phyloP scores from a whole-genome alignment of 1,140 invertebrate genomes.

The Drosophila kepulauana region DNA sequence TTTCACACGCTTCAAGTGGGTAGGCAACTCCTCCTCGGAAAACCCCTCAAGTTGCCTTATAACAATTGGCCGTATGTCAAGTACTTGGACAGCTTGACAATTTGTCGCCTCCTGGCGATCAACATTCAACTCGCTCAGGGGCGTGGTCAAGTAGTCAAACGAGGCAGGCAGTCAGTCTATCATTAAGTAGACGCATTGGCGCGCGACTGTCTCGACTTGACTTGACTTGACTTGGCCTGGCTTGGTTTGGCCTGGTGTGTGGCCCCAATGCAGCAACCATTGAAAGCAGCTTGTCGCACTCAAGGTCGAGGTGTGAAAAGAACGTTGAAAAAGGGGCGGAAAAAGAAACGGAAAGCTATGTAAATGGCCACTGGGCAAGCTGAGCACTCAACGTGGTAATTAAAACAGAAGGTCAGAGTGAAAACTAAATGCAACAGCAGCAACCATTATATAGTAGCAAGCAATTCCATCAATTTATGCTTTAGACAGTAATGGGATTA shows the following conservation, averaged over 20 bases:
- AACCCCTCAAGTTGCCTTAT: background rate
- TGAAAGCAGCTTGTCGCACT: conserved; percentile 4
- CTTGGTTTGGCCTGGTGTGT: background rate
- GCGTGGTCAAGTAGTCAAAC: conserved; percentile 37
- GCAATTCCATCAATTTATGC: background rate
- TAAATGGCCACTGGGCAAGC: conserved; percentile 56
- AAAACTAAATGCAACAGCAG: background rate
- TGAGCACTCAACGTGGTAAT: conserved; percentile 42
- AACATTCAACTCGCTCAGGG: background rate
- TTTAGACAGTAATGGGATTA: too few species aligned
- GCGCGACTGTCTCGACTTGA: conserved; percentile 30
- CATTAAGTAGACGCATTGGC: conserved; percentile 58
- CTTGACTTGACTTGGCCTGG: background rate
- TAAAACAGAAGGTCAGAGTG: conserved; percentile 19
- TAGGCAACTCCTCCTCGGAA: background rate
- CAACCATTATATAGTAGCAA: background rate
- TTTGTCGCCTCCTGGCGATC: conserved; percentile 26
- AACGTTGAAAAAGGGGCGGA: conserved; percentile 7
- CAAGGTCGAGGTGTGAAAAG: conserved; percentile 58
- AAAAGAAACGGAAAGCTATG: conserved; percentile 32
- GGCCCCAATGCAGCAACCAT: background rate
- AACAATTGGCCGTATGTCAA: conserved; percentile 60
- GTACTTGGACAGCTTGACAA: conserved; percentile 41
- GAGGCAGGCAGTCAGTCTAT: conserved; percentile 32
- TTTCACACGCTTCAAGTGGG: conserved; percentile 22